Evolutionary conservation across 2,113 vertebrate species (phyloP), one percentile per base, ranked within the genome.

Genomic region (Lepidothrix coronata): DNA sequence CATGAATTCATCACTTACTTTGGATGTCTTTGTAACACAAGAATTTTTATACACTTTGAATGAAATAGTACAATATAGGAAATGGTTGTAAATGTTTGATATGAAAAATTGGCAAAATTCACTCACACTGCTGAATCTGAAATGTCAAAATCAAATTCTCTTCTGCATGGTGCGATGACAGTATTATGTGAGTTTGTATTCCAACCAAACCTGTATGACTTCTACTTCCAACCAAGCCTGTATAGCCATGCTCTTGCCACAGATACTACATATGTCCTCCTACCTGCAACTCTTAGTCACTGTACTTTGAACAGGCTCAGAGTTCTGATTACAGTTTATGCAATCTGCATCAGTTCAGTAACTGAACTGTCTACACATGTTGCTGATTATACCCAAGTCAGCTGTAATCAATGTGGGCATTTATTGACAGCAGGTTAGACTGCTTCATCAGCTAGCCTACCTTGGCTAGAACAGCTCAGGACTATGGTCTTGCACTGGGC

Each of bases 191-290:
- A 81, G 66, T 14, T 48, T 59, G 24, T n/a, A n/a, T 30, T 58
- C 88, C 65, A 70, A 68, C 20, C 37, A 85, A 82, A 95, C 58
- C 41, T 57, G 88, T 44, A 27, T 16, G 44, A 68, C 78, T 91
- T 48, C 62, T 91, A 55, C 51, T 79, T 57, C 88, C 75, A 76
- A 8, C 27, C 57, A 51, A n/a, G 30, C 55, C 63, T 51, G 37
- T 18, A 37, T 6, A 73, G 54, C 49, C 49, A 28, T 12, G 15
- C 22, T 89, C 49, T 77, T 76, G 30, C 81, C 81, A 68, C 49
- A 85, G 41, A 49, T 28, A 68, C 37, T 65, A 9, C 10, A 0
- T 1, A 61, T 68, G 9, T 72, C 54, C 85, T 94, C 81, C 88
- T 58, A 79, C 57, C 14, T 79, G 66, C 74, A 88, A 0, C 44